Evolutionary conservation across 1,140 invertebrate species (phyloP), one percentile per base, ranked within the genome.

Genomic region (Rhagoletis pomonella): DNA sequence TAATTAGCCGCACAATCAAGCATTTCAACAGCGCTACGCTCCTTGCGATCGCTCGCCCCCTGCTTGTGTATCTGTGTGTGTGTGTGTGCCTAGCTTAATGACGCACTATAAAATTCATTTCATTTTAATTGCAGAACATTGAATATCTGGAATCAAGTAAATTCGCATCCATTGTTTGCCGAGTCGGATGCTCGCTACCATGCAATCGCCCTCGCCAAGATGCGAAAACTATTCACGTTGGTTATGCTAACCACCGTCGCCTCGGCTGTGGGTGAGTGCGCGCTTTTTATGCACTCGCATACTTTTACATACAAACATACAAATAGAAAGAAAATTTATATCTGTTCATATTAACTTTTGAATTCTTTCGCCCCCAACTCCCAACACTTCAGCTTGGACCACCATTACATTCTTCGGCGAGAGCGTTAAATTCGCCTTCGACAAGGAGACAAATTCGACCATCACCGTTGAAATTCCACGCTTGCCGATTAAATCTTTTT

Each of bases 101-200:
- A 29, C 29, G 29, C 29, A 29, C 29, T 29, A 29, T 29, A 29
- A 29, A 47, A 55, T 55, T 50, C 47, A 81, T 55, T 81, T 17
- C 47, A 55, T 81, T 81, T 81, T 81, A 81, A 55, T 81, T 60
- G 58, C 50, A 95, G 96, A 90, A 96, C 96, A 0, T 90, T 96
- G 12, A 96, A 95, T 9, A 95, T 96, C 88, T 97, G 96, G 96
- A 97, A 97, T 90, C 96, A 96, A 93, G 95, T 96, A 0, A 97
- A 97, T 91, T 95, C 96, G 67, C 97, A 97, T 94, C 96, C 97
- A 0, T 90, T 97, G 19, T 97, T 97, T 90, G 95, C 96, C n/a
- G 96, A 97, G 90, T 97, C 96, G 1, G 96, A 97, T 90, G 96
- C 96, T 0, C 93, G 94, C 17, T 97, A 96, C 92, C 96, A 97